phyloP scores from a whole-genome alignment of 2,113 vertebrate genomes.

The Anarrhichthys ocellatus region DNA sequence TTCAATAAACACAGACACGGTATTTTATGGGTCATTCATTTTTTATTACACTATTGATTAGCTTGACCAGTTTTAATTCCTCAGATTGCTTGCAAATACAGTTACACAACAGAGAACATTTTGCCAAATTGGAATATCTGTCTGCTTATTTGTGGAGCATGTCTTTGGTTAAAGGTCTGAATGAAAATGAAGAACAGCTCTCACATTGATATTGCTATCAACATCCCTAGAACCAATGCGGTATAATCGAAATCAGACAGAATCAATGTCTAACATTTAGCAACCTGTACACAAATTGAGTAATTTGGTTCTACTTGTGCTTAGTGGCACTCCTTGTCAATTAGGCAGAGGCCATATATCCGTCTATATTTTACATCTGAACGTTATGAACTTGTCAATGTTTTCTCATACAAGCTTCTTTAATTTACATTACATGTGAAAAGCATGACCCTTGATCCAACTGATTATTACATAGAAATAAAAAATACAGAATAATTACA shows the following conservation, averaged over 20 bases:
- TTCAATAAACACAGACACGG: conserved; percentile 45
- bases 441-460: conserved; percentile 83
- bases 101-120: conserved; percentile 77
- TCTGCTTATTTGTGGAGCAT: conserved; percentile 70
- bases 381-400: conserved; percentile 49
- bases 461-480: conserved; percentile 82
- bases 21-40: conserved; percentile 82
- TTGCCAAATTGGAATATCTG: conserved; percentile 76
- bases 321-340: conserved; percentile 74
- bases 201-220: conserved; percentile 44
- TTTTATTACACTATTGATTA: conserved; percentile 84
- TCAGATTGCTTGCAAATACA: conserved; percentile 79
- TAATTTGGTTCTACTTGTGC: conserved; percentile 79
- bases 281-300: conserved; percentile 65
- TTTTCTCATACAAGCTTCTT: conserved; percentile 69
- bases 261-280: conserved; percentile 50
- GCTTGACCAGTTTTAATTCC: conserved; percentile 77
- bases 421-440: conserved; percentile 73
- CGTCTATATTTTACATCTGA: conserved; percentile 59
- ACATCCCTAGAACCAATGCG: conserved; percentile 53
- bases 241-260: conserved; percentile 52
- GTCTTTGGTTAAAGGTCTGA: conserved; percentile 79
- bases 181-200: conserved; percentile 74
- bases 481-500: conserved; percentile 86
- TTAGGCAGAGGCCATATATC: conserved; percentile 50